Conservation (phyloP, 2,888 invertebrate genomes). For the Onthophagus sagittarius region DNA sequence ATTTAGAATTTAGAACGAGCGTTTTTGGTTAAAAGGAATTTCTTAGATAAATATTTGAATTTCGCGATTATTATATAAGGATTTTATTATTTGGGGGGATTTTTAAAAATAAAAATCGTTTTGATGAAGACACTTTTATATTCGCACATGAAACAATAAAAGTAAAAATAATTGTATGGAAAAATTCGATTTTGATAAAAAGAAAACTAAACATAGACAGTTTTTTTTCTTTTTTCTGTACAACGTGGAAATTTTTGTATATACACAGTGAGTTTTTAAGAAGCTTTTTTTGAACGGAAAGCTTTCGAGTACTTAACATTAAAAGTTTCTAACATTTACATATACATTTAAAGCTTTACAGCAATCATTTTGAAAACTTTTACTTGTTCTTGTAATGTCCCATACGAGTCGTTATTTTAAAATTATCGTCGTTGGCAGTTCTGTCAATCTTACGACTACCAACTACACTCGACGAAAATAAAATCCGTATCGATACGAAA, state of each 20-base stretch:
- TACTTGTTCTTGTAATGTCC: slow-evolving; percentile 28
- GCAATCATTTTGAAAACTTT: slow-evolving; percentile 34
- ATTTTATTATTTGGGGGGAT: not conserved
- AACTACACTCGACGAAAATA: too few species aligned
- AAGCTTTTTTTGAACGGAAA: not conserved
- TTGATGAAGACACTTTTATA: not conserved
- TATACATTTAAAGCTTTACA: slow-evolving; percentile 47
- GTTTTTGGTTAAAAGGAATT: too few species aligned
- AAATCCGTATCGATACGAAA: too few species aligned
- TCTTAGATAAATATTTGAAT: too few species aligned
- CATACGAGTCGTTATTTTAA: not conserved
- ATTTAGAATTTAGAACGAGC: not conserved
- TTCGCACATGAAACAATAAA: not conserved
- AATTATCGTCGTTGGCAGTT: slow-evolving; percentile 37
- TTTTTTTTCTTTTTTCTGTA: not conserved
- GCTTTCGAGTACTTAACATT: not conserved
- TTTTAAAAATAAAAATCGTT: not conserved
- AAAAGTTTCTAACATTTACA: slow-evolving; percentile 10
- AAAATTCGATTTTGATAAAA: not conserved
- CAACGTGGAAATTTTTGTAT: not conserved
- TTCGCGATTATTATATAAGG: too few species aligned
- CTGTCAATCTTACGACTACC: slow-evolving; percentile 35
- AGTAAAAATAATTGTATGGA: not conserved
- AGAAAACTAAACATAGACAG: not conserved
- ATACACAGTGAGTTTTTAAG: not conserved